A percentile compares a stretch with the other conserved stretches of the same genome.
Evolutionary conservation across 2,113 vertebrate species (phyloP).

Genomic region (Epinephelus cyanopodus): DNA sequence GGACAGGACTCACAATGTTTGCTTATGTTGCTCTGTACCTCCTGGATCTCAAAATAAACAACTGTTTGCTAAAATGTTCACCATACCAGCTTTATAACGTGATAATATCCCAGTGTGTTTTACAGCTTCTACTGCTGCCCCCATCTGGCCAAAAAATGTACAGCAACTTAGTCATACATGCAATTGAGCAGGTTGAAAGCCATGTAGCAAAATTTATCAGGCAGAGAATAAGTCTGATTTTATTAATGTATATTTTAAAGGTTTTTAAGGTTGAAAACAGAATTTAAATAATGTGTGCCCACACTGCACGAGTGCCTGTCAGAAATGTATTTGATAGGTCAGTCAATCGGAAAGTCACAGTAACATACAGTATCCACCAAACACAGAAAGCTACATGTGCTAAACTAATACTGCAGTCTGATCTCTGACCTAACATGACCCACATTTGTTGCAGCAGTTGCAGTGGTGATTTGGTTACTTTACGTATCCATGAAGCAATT

Average conservation of each 20-base stretch:
- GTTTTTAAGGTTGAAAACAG: background rate
- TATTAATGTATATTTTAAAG: background rate
- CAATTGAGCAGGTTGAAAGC: background rate
- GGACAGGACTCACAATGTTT: no score
- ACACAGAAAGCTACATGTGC: background rate
- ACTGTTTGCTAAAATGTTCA: background rate
- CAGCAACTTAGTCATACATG: background rate
- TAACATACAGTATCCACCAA: background rate
- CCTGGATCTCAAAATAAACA: background rate
- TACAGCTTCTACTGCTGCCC: background rate
- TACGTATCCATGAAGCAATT: constrained; percentile 1
- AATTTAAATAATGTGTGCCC: background rate
- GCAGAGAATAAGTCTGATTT: background rate
- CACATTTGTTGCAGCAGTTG: background rate
- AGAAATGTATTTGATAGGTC: background rate
- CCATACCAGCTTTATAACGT: background rate
- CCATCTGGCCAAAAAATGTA: constrained; percentile 5
- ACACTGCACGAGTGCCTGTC: background rate
- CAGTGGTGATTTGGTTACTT: background rate
- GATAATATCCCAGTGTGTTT: constrained; percentile 1
- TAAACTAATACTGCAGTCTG: background rate
- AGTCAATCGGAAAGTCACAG: background rate
- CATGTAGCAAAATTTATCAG: background rate
- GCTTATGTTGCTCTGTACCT: no score
- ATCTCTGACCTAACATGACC: background rate